These are phyloP conservation scores for Limonius californicus DNA, from an alignment of 1,140 invertebrate species.

Conservation along the genomic window DNA sequence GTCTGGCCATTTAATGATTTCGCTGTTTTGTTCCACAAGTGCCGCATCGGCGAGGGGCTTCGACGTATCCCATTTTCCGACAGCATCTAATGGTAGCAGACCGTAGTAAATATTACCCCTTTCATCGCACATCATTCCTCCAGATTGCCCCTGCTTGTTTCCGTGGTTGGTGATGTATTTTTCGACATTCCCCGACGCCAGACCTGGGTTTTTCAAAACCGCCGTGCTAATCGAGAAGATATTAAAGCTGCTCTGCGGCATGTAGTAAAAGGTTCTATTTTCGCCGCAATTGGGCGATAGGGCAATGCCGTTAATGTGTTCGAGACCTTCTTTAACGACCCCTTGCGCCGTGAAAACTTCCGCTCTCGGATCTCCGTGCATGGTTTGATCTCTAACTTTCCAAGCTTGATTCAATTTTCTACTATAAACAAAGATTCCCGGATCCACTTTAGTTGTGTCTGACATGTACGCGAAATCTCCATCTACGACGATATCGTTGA, in stretches of 20 bases:
- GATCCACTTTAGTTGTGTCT: slow-evolving; percentile 58
- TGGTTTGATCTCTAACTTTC: slow-evolving; percentile 63
- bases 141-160: slow-evolving; percentile 59
- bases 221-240: slow-evolving; percentile 58
- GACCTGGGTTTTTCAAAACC: slow-evolving; percentile 52
- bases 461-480: slow-evolving; percentile 65
- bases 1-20: slow-evolving; percentile 66
- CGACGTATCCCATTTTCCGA: slow-evolving; percentile 63
- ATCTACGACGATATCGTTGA: slow-evolving; percentile 65
- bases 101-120: slow-evolving; percentile 62
- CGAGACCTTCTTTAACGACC: slow-evolving; percentile 50
- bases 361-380: slow-evolving; percentile 56
- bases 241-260: slow-evolving; percentile 59
- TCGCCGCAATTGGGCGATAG: slow-evolving; percentile 53
- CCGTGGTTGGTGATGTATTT: slow-evolving; percentile 51
- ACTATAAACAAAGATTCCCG: slow-evolving; percentile 64
- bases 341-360: slow-evolving; percentile 56
- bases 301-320: slow-evolving; percentile 64
- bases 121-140: slow-evolving; percentile 67
- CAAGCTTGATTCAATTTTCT: slow-evolving; percentile 58
- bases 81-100: slow-evolving; percentile 59
- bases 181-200: slow-evolving; percentile 46
- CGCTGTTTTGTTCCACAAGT: slow-evolving; percentile 60
- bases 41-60: slow-evolving; percentile 45
- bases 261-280: slow-evolving; percentile 59